Percentiles rank a stretch among this genome's conserved stretches.
phyloP scores from a whole-genome alignment of 2,888 invertebrate genomes.

The Acrobasis suavella region DNA sequence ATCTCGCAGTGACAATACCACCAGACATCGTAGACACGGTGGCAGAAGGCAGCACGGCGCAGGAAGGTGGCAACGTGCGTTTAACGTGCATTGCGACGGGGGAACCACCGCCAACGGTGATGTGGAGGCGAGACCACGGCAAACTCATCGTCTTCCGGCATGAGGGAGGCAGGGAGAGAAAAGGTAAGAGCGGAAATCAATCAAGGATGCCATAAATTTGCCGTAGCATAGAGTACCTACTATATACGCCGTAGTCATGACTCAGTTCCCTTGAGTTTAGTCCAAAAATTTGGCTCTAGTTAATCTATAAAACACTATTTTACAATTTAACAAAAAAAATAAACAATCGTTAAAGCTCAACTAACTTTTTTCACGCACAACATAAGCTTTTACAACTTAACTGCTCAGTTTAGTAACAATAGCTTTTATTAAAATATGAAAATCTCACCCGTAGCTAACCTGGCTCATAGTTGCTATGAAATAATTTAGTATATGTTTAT shows the following conservation, averaged over 20 bases:
- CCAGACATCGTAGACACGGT: conserved; percentile 93
- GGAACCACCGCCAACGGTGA: conserved; percentile 89
- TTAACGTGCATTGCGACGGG: conserved; percentile 91
- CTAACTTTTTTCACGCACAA: conserved; percentile 9
- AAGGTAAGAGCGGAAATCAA: conserved; percentile 77
- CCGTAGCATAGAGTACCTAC: too few relatives aligned
- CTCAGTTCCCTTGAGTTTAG: too few relatives aligned
- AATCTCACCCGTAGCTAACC: conserved; percentile 24
- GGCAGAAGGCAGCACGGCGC: conserved; percentile 87
- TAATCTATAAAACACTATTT: neutral
- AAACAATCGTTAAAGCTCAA: neutral
- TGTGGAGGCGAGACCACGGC: conserved; percentile 91
- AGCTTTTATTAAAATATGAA: conserved; percentile 32
- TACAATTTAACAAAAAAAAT: neutral
- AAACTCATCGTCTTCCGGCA: conserved; percentile 89
- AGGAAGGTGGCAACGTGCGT: conserved; percentile 90
- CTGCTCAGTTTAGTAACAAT: conserved; percentile 20
- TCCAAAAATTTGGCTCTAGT: too few relatives aligned
- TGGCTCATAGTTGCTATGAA: conserved; percentile 20
- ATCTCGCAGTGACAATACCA: conserved; percentile 92
- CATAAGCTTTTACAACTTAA: conserved; percentile 19
- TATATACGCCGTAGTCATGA: too few relatives aligned
- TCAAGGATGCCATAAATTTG: too few relatives aligned
- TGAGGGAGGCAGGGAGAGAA: conserved; percentile 87
- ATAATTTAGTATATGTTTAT: conserved; percentile 22